These are phyloP conservation scores for Lasioglossum pauxillum DNA, from an alignment of 2,888 invertebrate species.

Conservation along the genomic window DNA sequence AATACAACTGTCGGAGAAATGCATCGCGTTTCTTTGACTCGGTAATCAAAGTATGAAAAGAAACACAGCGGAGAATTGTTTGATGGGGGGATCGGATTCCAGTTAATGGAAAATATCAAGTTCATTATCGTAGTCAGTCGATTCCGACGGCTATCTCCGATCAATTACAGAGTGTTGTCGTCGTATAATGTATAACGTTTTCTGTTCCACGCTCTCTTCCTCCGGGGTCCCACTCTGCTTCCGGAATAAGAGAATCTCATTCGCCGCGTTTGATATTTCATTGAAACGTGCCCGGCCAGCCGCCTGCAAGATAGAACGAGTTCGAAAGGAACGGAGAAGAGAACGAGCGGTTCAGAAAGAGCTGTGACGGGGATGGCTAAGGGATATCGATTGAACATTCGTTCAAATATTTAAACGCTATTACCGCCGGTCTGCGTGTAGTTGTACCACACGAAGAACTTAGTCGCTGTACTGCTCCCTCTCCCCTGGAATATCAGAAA, in stretches of 20 bases:
- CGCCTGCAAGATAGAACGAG: constrained; percentile 65
- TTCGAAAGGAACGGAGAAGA: constrained; percentile 63
- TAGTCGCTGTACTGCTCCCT: constrained; percentile 35
- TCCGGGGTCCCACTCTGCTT: constrained; percentile 41
- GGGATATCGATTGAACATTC: constrained; percentile 82
- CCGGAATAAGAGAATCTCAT: constrained; percentile 78
- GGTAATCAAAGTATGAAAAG: neutral
- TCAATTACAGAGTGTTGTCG: constrained; percentile 60
- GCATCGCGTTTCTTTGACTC: no score
- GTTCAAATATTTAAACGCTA: constrained; percentile 83
- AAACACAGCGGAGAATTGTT: neutral
- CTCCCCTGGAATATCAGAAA: constrained; percentile 47
- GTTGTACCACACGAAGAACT: constrained; percentile 67
- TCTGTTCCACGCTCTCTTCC: constrained; percentile 42
- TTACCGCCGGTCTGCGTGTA: constrained; percentile 76
- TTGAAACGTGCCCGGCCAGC: constrained; percentile 74
- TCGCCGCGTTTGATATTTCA: constrained; percentile 80
- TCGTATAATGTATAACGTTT: constrained; percentile 53
- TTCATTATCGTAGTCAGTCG: neutral
- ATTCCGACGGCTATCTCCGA: constrained; percentile 42
- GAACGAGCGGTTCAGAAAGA: constrained; percentile 63
- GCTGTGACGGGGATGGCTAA: constrained; percentile 64
- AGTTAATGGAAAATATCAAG: neutral
- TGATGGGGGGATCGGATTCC: neutral
- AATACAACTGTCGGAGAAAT: neutral